Conservation (phyloP, 1,140 invertebrate genomes). For the Fragariocoptes setiger region DNA sequence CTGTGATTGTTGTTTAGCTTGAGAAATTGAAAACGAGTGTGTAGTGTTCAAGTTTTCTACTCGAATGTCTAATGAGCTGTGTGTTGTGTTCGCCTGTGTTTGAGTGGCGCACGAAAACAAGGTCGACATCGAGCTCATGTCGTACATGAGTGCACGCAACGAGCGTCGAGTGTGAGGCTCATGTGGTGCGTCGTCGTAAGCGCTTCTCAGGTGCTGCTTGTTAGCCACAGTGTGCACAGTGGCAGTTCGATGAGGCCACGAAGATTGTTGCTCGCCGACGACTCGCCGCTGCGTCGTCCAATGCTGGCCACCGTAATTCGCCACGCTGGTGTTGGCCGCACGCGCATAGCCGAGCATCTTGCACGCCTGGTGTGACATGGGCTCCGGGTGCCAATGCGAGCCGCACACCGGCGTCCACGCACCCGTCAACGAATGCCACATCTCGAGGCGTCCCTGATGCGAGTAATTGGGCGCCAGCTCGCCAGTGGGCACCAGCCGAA, state of each 20-base stretch:
- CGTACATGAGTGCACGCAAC: too few relatives aligned
- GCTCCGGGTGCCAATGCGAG: constrained; percentile 10
- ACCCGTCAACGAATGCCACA: constrained; percentile 8
- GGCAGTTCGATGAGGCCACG: not conserved
- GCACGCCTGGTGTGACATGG: constrained; percentile 11
- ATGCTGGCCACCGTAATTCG: constrained; percentile 5
- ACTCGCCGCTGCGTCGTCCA: not conserved
- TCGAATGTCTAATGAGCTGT: too few relatives aligned
- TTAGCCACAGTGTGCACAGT: not conserved
- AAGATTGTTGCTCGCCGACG: not conserved
- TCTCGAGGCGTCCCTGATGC: constrained; percentile 11
- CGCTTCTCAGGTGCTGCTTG: not conserved
- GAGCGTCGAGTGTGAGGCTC: not conserved
- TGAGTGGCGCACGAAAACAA: too few relatives aligned
- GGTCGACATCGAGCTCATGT: too few relatives aligned
- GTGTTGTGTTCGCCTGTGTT: too few relatives aligned
- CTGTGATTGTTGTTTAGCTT: too few relatives aligned
- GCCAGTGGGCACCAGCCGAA: too few relatives aligned
- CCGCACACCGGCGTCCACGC: constrained; percentile 12
- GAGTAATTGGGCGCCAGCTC: not conserved
- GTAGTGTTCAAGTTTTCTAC: too few relatives aligned
- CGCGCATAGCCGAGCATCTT: constrained; percentile 11
- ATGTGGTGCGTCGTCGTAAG: not conserved
- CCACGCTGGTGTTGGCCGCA: constrained; percentile 9
- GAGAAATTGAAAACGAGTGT: too few relatives aligned